These are phyloP conservation scores for Volucella inanis DNA, from an alignment of 2,888 invertebrate species.

Conservation along the genomic window DNA sequence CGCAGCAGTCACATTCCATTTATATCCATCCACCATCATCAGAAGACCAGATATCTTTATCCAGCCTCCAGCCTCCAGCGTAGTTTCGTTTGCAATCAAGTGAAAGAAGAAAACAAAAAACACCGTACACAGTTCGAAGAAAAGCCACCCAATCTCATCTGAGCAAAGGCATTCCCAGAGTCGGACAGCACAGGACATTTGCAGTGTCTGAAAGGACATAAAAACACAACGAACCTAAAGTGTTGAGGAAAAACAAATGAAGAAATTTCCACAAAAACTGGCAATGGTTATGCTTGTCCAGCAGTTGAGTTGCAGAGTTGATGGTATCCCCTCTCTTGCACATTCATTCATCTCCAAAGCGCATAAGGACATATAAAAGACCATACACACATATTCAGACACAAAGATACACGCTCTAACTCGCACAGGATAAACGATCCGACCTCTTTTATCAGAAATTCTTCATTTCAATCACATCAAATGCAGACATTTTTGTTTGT, in stretches of 20 bases:
- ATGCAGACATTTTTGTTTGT: constrained; percentile 77
- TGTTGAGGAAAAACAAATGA: constrained; percentile 53
- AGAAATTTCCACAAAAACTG: constrained; percentile 37
- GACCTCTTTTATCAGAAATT: constrained; percentile 77
- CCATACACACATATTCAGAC: too few relatives aligned
- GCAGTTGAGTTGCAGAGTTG: constrained; percentile 44
- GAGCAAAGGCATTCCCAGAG: constrained; percentile 51
- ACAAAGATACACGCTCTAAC: constrained; percentile 37
- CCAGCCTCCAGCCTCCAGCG: constrained; percentile 35
- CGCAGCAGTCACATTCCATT: constrained; percentile 72
- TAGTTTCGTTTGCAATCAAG: constrained; percentile 34
- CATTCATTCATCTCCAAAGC: constrained; percentile 70
- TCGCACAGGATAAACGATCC: constrained; percentile 76
- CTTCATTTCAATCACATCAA: constrained; percentile 78
- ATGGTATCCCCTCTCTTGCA: constrained; percentile 71
- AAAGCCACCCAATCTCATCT: constrained; percentile 61
- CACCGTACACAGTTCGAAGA: constrained; percentile 37
- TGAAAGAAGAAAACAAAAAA: constrained; percentile 33
- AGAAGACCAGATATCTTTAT: constrained; percentile 45
- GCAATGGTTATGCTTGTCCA: constrained; percentile 36
- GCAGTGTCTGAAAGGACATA: background rate
- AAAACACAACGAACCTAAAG: constrained; percentile 53
- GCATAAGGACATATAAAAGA: constrained; percentile 54
- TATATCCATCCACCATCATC: constrained; percentile 67
- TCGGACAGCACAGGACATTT: constrained; percentile 15